Base-by-base conservation (phyloP, 2,888 invertebrate genomes). In the Eucera pruinosa region DNA sequence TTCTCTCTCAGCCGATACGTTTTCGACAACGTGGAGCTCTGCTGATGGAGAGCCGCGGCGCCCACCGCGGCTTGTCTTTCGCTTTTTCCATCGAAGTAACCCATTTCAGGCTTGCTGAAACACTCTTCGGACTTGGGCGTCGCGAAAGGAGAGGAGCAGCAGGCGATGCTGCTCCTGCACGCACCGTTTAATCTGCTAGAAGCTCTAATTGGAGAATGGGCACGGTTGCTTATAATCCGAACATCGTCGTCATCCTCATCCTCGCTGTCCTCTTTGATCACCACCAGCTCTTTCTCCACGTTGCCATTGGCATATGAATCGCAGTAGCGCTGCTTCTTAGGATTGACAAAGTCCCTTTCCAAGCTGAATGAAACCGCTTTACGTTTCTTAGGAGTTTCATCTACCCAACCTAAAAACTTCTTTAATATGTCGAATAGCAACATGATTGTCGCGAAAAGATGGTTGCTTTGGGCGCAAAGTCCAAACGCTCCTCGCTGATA, bases 391-490 rank as follows among this genome's bases (percentile, higher is more conserved):
- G 88, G 68, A 3, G 75, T 55, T 57, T 88, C 86, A 45, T 91
- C 91, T 13, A 73, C 87, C 84, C 87, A 85, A 1, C 86, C 83
- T 18, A 91, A 88, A 0, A 91, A 33, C 60, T 78, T 88, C 62
- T 84, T 89, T n/a, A 91, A 47, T 43, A 87, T 87, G 33, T 87
- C 83, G 78, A 89, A 91, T 57, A 90, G 78, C 70, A 85, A 43
- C 72, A 80, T 80, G 77, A 50, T 79, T 77, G 9, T 60, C 55
- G 15, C 2, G 13, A 57, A 11, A 15, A 68, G 60, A 39, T 39
- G 39, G 27, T 45, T 71, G 47, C 48, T 60, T 43, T 20, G 11
- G 27, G 23, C 58, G 43, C 45, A 68, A 67, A 64, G 36, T 30
- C 62, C 54, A 48, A 55, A 33, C 50, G 11, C 20, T 45, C 58